Base-by-base conservation (phyloP, 2,888 invertebrate species). In the Parnassius mnemosyne region DNA sequence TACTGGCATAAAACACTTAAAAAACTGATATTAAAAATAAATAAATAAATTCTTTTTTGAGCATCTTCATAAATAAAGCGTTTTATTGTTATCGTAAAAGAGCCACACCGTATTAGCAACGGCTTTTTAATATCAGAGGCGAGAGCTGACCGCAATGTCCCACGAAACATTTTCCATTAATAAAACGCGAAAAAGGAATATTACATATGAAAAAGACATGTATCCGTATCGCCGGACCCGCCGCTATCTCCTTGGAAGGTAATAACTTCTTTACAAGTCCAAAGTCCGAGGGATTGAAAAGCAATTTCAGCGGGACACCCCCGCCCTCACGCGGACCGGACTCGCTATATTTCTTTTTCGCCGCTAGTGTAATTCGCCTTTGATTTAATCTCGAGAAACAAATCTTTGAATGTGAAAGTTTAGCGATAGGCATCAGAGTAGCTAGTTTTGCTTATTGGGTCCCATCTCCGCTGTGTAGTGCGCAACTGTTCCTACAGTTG, bases 191-290 rank as follows among this genome's bases (percentile, higher is more conserved):
- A 89, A 90, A 90, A 89, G 90, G 92, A 92, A 92, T 92, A 92
- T 92, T 91, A 92, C 91, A 90, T 91, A 89, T 87, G 90, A 89
- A 90, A 90, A 87, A 87, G 89, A 89, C 89, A 89, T 89, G 89
- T 90, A 91, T 90, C 89, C 90, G 91, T 90, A 90, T 90, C 90
- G 89, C 83, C 85, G 87, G 88, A 88, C 88, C 90, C 87, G 89
- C 82, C 89, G 90, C 89, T 91, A 90, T 91, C 91, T 92, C 84
- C 85, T 85, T 80, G 85, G 89, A 90, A 92, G 92, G 92, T 92
- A 92, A 92, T 92, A 92, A 92, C 92, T 92, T 92, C 92, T 92
- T 92, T 92, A 92, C 92, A 92, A 92, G 92, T 92, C 92, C 91
- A 92, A 92, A 92, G 92, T 92, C 92, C 92, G 92, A 91, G 92